phyloP scores from a whole-genome alignment of 2,888 invertebrate genomes.

The Ariolimax columbianus region DNA sequence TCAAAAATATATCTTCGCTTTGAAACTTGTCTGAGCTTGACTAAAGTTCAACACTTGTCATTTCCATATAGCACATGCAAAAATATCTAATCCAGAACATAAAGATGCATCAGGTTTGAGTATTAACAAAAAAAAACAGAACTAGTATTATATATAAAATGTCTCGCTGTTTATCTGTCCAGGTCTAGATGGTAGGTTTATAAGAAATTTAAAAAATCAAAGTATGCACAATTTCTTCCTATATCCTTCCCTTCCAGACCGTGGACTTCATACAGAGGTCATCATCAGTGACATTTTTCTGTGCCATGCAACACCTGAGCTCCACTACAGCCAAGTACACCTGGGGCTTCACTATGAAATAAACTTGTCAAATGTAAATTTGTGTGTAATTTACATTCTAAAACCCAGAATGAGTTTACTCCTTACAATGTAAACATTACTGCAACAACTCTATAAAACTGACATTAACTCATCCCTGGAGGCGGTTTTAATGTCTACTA shows the following conservation, averaged over 20 bases:
- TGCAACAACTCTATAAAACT: too few relatives aligned
- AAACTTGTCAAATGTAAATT: not conserved
- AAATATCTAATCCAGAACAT: not conserved
- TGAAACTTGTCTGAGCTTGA: too few relatives aligned
- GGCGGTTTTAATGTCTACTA: too few relatives aligned
- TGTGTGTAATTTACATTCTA: too few relatives aligned
- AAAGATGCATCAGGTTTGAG: constrained; percentile 3
- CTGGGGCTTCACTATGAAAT: not conserved
- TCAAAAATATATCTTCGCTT: not conserved
- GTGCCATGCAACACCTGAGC: not conserved
- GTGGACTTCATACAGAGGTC: constrained; percentile 24
- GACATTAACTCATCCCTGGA: too few relatives aligned
- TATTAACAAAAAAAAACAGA: not conserved
- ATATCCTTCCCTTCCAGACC: not conserved
- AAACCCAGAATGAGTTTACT: too few relatives aligned
- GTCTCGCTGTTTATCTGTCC: constrained; percentile 15
- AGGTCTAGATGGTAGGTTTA: not conserved
- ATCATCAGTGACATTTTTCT: constrained; percentile 4
- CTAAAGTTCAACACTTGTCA: too few relatives aligned
- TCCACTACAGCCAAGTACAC: not conserved
- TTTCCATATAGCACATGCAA: not conserved
- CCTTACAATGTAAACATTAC: too few relatives aligned
- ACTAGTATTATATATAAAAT: not conserved
- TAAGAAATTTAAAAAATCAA: not conserved
- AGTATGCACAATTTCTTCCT: not conserved